Base-by-base conservation (phyloP, 2,888 invertebrate genomes). In the Neuroscelio doddi region DNA sequence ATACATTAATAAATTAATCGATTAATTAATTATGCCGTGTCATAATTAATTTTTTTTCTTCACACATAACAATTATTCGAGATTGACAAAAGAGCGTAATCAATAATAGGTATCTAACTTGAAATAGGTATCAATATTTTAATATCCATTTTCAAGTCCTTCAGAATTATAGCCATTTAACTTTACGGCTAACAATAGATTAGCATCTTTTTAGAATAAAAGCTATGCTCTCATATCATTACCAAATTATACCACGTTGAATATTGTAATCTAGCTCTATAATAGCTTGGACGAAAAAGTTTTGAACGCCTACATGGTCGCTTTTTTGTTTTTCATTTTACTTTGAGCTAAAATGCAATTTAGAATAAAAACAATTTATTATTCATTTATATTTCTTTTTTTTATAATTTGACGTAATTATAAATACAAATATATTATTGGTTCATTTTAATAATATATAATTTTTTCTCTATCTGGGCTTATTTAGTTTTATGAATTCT, bases 191-290 rank as follows among this genome's bases (percentile, higher is more conserved):
- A 82, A 81, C 76, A 74, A 69, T 68, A 70, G 70, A 84, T 83
- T 84, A 84, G 82, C 82, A 84, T 83, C 75, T 78, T 78, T 76
- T 76, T 76, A 77, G 76, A 77, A 78, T 80, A 79, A 80, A 79
- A 78, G 71, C 75, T 62, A 59, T 76, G 74, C 74, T 74, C 75
- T 73, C 73, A 70, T 79, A 78, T 83, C 79, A 84, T 83, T 83
- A 83, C 81, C 82, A 75, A 82, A 84, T 84, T 84, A 83, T 80
- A 73, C 71, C 71, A 66, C 68, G 70, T 69, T 70, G 70, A 80
- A 80, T 82, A 82, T 83, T 74, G 72, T 80, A 80, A 84, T 83
- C 81, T 73, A 73, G 61, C 44, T 47, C 67, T 68, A 66, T 57
- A 64, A 65, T 59, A 67, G 53, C 30, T 49, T 38, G 49, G 55